Conservation (phyloP, 2,113 vertebrate species). For the Equus quagga region DNA sequence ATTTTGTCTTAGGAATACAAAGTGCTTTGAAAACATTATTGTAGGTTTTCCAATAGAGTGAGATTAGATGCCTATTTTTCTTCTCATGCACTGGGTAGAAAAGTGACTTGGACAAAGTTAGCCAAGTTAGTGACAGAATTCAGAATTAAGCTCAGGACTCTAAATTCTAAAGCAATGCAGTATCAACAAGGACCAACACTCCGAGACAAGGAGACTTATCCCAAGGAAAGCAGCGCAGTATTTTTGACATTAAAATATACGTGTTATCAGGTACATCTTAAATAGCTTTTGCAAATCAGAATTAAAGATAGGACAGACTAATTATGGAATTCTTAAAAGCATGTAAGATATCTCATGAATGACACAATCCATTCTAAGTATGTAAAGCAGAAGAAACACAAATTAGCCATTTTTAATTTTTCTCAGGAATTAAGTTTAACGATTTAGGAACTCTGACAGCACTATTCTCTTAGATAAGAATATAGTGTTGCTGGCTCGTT, state of each 20-base stretch:
- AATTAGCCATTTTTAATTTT: neutral
- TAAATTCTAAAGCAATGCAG: neutral
- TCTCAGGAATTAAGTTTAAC: slow-evolving; percentile 2
- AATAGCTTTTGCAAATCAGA: slow-evolving; percentile 4
- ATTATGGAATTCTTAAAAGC: neutral
- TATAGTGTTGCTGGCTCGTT: neutral
- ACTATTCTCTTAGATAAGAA: neutral
- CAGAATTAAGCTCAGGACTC: slow-evolving; percentile 9
- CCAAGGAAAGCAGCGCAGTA: neutral
- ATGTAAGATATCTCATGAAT: neutral
- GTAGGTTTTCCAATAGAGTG: slow-evolving; percentile 38
- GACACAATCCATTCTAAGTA: neutral
- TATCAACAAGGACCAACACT: neutral
- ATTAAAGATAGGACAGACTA: neutral
- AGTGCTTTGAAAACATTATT: slow-evolving; percentile 46
- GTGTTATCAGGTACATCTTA: neutral
- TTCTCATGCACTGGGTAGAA: neutral
- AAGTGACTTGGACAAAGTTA: slow-evolving; percentile 18
- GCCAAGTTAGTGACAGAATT: slow-evolving; percentile 37
- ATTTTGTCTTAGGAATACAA: slow-evolving; percentile 47
- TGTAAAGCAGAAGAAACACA: neutral
- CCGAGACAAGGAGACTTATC: neutral
- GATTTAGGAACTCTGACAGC: neutral
- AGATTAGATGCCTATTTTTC: slow-evolving; percentile 27
- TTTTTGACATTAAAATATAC: slow-evolving; percentile 12